Percentiles rank a stretch among this genome's conserved stretches.
These are phyloP conservation scores for Cyaniris semiargus DNA, from an alignment of 2,888 invertebrate species.

Conservation along the genomic window DNA sequence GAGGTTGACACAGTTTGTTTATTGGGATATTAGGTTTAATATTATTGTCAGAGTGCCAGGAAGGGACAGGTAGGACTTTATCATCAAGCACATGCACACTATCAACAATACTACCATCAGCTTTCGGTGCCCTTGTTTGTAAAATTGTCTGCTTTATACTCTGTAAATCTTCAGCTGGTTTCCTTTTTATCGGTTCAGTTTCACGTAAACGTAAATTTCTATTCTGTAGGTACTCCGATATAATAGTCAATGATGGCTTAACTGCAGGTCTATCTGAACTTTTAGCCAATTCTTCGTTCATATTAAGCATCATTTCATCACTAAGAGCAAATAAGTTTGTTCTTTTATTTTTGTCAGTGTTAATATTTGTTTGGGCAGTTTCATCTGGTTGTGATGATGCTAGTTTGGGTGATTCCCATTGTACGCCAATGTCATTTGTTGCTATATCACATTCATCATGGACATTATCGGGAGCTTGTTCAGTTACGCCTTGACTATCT, in stretches of 20 bases:
- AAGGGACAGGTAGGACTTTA: conserved; percentile 63
- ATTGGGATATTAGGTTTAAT: conserved; percentile 14
- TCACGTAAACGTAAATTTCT: conserved; percentile 64
- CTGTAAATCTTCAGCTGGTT: conserved; percentile 56
- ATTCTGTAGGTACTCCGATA: conserved; percentile 68
- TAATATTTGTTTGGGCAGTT: conserved; percentile 52
- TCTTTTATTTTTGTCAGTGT: conserved; percentile 55
- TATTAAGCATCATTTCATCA: conserved; percentile 70
- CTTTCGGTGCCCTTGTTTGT: conserved; percentile 55
- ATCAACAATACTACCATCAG: conserved; percentile 59
- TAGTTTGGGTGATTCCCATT: conserved; percentile 60
- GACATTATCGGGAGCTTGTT: conserved; percentile 43
- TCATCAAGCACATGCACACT: conserved; percentile 64
- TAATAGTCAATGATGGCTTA: conserved; percentile 61
- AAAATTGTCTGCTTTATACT: conserved; percentile 66
- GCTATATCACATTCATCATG: conserved; percentile 42
- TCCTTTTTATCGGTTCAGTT: conserved; percentile 50
- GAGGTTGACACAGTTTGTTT: not conserved
- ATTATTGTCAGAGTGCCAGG: conserved; percentile 59
- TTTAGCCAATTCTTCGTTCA: conserved; percentile 54
- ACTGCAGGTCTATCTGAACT: conserved; percentile 47
- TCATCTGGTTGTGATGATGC: conserved; percentile 58
- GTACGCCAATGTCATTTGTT: conserved; percentile 65
- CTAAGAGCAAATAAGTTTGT: conserved; percentile 69
- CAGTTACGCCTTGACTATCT: conserved; percentile 38